Evolutionary conservation across 2,888 invertebrate genomes (phyloP).

Genomic region (Morpho helenor): DNA sequence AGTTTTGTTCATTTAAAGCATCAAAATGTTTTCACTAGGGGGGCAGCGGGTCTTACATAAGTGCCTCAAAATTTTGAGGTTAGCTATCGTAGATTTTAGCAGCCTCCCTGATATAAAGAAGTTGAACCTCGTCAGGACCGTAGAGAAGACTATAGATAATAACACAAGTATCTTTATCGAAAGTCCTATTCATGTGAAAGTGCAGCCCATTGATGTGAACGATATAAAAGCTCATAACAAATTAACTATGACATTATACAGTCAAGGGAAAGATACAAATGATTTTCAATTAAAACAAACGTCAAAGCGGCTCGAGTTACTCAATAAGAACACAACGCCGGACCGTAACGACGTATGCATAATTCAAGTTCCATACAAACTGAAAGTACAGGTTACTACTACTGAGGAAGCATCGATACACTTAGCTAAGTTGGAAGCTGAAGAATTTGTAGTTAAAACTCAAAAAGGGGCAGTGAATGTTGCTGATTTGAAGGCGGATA

Average conservation of each 20-base stretch:
- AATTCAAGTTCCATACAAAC: slow-evolving; percentile 69
- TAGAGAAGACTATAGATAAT: slow-evolving; percentile 69
- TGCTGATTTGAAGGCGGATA: slow-evolving; percentile 59
- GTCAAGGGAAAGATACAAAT: slow-evolving; percentile 61
- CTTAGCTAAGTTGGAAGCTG: slow-evolving; percentile 61
- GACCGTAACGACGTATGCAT: slow-evolving; percentile 68
- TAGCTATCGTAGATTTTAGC: slow-evolving; percentile 63
- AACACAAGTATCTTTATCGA: slow-evolving; percentile 71
- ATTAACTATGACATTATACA: slow-evolving; percentile 68
- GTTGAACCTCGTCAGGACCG: slow-evolving; percentile 65
- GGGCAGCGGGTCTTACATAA: slow-evolving; percentile 64
- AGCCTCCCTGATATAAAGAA: slow-evolving; percentile 66
- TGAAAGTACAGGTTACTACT: slow-evolving; percentile 65
- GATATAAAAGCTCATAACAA: slow-evolving; percentile 65
- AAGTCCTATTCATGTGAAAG: slow-evolving; percentile 72
- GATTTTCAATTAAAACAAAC: slow-evolving; percentile 73
- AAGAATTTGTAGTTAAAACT: slow-evolving; percentile 67
- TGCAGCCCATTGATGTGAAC: slow-evolving; percentile 69
- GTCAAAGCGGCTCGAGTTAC: slow-evolving; percentile 64
- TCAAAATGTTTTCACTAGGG: slow-evolving; percentile 56
- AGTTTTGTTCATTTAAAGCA: not conserved
- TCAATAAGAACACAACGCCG: slow-evolving; percentile 61
- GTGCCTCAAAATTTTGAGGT: slow-evolving; percentile 75
- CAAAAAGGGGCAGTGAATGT: slow-evolving; percentile 60
- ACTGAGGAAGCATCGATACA: slow-evolving; percentile 66